A percentile compares a stretch with the other conserved stretches of the same genome.
phyloP scores from a whole-genome alignment of 1,140 invertebrate species.

The Cephus cinctus region DNA sequence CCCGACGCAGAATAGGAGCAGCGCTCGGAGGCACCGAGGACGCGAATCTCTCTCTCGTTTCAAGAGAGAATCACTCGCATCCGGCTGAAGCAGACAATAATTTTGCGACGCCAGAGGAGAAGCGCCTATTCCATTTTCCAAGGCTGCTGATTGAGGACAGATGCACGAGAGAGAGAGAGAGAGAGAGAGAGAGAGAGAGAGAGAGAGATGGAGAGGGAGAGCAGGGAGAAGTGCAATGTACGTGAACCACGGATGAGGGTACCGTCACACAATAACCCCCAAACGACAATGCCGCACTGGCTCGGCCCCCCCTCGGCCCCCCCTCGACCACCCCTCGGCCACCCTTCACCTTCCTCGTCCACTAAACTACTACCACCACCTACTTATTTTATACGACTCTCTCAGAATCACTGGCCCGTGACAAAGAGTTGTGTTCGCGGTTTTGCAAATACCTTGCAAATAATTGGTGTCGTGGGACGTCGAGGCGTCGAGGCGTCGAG shows the following conservation, averaged over 20 bases:
- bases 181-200: no score
- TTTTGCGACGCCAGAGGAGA: conserved; percentile 28
- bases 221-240: conserved; percentile 39
- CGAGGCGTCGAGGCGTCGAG: no score
- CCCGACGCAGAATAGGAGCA: no score
- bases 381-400: conserved; percentile 15
- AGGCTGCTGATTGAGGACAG: conserved; percentile 55
- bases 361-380: not conserved
- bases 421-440: conserved; percentile 49
- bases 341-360: conserved; percentile 14
- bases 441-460: conserved; percentile 52
- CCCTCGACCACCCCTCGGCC: conserved; percentile 17
- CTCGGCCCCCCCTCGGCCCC: conserved; percentile 30
- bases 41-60: not conserved
- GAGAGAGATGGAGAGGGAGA: conserved; percentile 1
- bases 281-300: conserved; percentile 45
- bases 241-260: conserved; percentile 41
- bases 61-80: not conserved
- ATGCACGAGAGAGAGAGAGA: conserved; percentile 49
- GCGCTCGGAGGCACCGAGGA: not conserved
- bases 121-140: conserved; percentile 50
- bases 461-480: no score
- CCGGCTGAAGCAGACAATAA: conserved; percentile 36
- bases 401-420: conserved; percentile 46
- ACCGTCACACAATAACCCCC: conserved; percentile 46